A percentile compares a stretch with the other conserved stretches of the same genome.
Evolutionary conservation across 2,888 invertebrate genomes (phyloP).

Genomic region (Lathronympha strigana): DNA sequence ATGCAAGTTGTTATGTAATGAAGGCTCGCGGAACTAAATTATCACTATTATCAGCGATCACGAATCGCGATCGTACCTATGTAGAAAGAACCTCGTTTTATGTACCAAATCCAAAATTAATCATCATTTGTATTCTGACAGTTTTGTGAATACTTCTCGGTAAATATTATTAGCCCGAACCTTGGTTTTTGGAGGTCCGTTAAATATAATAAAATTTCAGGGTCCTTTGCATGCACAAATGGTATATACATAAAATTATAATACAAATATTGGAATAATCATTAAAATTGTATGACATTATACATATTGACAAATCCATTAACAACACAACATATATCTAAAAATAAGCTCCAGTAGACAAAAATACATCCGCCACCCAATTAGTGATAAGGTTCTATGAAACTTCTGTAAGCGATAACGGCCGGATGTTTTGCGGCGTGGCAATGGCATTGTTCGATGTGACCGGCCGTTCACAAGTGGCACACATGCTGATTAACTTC

Average conservation of each 20-base stretch:
- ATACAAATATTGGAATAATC: not conserved
- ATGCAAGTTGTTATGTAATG: constrained; percentile 10
- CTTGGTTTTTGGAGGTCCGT: not conserved
- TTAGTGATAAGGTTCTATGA: constrained; percentile 54
- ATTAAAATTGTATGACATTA: not conserved
- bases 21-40: constrained; percentile 29
- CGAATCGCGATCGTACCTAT: constrained; percentile 16
- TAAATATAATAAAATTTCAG: not conserved
- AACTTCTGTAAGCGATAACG: constrained; percentile 69
- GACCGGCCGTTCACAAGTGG: constrained; percentile 41
- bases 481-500: constrained; percentile 38
- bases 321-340: constrained; percentile 10
- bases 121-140: too few species aligned
- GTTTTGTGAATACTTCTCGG: not conserved
- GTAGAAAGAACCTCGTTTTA: constrained; percentile 21
- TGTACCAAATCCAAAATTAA: not conserved
- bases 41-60: constrained; percentile 24
- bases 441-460: constrained; percentile 66
- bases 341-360: constrained; percentile 35
- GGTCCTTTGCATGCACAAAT: too few species aligned
- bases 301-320: not conserved
- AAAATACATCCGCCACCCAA: constrained; percentile 34
- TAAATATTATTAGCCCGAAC: not conserved
- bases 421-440: constrained; percentile 77
- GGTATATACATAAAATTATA: not conserved